Conservation (phyloP, 2,797 vertebrate genomes). For the Pseudochirops cupreus region DNA sequence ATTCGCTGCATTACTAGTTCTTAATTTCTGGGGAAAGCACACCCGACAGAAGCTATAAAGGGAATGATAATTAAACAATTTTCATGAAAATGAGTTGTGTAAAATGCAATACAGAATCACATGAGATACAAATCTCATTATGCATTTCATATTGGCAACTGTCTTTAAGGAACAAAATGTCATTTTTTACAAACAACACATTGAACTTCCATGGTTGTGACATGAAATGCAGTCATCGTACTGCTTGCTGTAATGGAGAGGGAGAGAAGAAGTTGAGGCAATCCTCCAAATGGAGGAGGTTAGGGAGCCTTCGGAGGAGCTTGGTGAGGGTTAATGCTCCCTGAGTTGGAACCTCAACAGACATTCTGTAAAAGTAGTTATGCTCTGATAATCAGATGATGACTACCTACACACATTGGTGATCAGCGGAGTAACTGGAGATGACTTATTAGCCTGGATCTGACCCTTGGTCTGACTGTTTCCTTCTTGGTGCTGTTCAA, state of each 20-base stretch:
- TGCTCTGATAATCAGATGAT: not conserved
- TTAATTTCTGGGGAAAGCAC: not conserved
- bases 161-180: not conserved
- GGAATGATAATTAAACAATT: constrained; percentile 10
- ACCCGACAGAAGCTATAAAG: not conserved
- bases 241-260: not conserved
- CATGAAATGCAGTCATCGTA: not conserved
- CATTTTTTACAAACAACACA: not conserved
- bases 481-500: not conserved
- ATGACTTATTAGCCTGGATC: not conserved
- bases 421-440: not conserved
- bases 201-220: not conserved
- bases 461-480: not conserved
- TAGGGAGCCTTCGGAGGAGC: not conserved
- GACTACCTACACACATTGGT: not conserved
- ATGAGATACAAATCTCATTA: not conserved
- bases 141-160: constrained; percentile 19
- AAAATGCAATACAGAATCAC: constrained; percentile 39
- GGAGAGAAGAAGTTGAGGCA: not conserved
- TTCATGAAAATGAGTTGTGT: not conserved
- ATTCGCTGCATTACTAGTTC: constrained; percentile 9
- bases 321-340: not conserved
- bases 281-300: not conserved
- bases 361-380: not conserved
- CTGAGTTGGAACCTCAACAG: not conserved